Base-by-base conservation (phyloP, 92 coral and sea anemone species). In the Actinostola sp. region DNA sequence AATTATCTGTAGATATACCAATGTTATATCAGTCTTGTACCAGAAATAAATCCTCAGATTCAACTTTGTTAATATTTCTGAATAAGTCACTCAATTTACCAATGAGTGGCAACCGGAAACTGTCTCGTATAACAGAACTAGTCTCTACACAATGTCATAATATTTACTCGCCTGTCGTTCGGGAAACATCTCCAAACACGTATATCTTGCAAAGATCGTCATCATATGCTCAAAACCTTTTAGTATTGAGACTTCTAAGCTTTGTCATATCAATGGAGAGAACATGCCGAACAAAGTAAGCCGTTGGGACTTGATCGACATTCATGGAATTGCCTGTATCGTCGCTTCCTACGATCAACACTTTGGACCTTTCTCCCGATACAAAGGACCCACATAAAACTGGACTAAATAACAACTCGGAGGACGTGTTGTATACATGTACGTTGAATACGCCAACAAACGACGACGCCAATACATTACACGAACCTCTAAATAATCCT, bases 391-490 rank as follows among this genome's bases (percentile, higher is more conserved):
- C 48, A 12, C 14, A 38, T 53, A 75, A 61, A 29, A 63, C 66
- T 63, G 81, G 81, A 23, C 50, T 75, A 23, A 75, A 75, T 52
- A 75, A 75, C 48, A 75, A 75, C 42, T n/a, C 81, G 12, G 81
- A 75, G 28, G 80, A 74, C 9, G 20, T 63, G 24, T 44, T 63
- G 71, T 64, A 75, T 63, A 71, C 76, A 39, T 42, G 43, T n/a
- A 43, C 72, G 8, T 38, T 75, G 29, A 75, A 75, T 64, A 57
- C 73, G 31, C 81, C 81, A 3, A 30, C 23, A n/a, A 44, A 49
- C 20, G 81, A 75, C 41, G 69, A 63, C 31, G 25, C n/a, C n/a
- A 20, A 31, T 26, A 19, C 42, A 63, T 23, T 36, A 23, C 81
- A 61, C 28, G 71, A 63, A 24, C 63, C 63, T 7, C 48, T 51